phyloP scores from a whole-genome alignment of 2,888 invertebrate species.

The Polydrusus cervinus region DNA sequence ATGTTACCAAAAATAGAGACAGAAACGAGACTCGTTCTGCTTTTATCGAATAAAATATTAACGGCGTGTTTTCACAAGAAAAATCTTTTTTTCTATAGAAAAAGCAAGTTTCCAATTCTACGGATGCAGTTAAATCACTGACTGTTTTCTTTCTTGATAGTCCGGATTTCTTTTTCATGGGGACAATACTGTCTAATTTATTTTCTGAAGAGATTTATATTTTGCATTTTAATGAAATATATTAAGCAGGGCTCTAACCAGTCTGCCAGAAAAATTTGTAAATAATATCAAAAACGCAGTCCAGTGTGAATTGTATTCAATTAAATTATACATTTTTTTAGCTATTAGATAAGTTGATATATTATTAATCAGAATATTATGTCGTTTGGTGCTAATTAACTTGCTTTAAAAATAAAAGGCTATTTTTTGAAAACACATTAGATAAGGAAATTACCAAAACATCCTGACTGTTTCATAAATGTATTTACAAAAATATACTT shows the following conservation, averaged over 20 bases:
- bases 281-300: too few relatives aligned
- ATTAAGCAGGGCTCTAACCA: background rate
- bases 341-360: too few relatives aligned
- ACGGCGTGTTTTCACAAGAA: conserved; percentile 38
- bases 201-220: conserved; percentile 6
- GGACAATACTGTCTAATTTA: conserved; percentile 30
- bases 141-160: conserved; percentile 37
- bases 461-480: too few relatives aligned
- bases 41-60: conserved; percentile 52
- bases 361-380: too few relatives aligned
- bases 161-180: conserved; percentile 16
- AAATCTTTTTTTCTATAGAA: conserved; percentile 39
- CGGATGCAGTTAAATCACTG: conserved; percentile 47
- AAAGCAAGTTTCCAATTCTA: conserved; percentile 41
- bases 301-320: too few relatives aligned
- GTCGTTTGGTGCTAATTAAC: too few relatives aligned
- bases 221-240: background rate
- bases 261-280: too few relatives aligned
- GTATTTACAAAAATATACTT: too few relatives aligned
- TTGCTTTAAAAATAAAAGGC: too few relatives aligned
- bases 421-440: too few relatives aligned
- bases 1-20: conserved; percentile 2
- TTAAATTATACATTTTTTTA: too few relatives aligned
- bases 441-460: too few relatives aligned
- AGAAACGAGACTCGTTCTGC: conserved; percentile 17